Conservation (phyloP, 2,797 vertebrate genomes). For the Mareca strepera region DNA sequence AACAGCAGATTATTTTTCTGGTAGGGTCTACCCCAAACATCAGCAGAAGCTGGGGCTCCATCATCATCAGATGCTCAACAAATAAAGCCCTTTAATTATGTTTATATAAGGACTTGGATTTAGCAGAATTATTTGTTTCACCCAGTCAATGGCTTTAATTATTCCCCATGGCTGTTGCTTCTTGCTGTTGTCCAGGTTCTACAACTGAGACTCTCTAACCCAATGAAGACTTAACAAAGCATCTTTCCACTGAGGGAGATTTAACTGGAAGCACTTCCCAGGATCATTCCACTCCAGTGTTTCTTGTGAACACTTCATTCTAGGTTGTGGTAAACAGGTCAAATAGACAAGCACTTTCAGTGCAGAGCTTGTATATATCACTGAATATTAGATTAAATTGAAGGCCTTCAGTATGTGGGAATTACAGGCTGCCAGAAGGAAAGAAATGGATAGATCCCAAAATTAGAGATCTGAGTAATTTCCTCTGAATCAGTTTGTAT, state of each 20-base stretch:
- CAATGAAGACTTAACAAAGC: background rate
- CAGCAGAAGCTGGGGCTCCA: background rate
- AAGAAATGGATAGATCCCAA: background rate
- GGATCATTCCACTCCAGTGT: background rate
- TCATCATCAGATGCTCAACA: background rate
- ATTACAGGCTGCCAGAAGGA: constrained; percentile 9
- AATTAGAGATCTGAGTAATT: constrained; percentile 39
- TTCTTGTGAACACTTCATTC: background rate
- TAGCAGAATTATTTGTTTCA: background rate
- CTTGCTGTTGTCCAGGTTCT: background rate
- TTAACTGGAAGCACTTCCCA: background rate
- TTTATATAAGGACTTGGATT: background rate
- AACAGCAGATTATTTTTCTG: background rate
- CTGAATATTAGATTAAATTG: constrained; percentile 13
- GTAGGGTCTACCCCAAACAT: background rate
- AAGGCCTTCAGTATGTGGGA: background rate
- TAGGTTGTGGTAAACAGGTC: background rate
- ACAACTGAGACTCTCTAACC: background rate
- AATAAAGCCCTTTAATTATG: background rate
- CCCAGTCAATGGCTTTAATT: background rate
- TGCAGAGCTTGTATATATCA: background rate
- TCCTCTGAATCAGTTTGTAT: constrained; percentile 31
- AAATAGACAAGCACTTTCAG: background rate
- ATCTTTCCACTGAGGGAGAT: background rate
- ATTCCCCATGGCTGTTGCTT: background rate